Conservation (phyloP, 2,888 invertebrate species). For the Keiferia lycopersicella region DNA sequence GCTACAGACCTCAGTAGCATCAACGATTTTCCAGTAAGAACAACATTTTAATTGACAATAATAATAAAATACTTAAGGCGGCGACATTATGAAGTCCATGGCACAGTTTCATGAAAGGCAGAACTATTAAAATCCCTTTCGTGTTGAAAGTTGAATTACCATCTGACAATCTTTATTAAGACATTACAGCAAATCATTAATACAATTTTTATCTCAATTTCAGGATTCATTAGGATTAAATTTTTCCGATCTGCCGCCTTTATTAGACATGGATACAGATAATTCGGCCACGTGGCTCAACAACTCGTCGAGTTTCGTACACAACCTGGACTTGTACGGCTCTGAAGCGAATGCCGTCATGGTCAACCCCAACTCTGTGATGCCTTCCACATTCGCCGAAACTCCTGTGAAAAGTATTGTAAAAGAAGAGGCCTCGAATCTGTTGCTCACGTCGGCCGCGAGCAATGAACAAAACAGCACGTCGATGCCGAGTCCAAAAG, state of each 20-base stretch:
- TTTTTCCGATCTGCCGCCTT: conserved; percentile 83
- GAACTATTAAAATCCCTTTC: conserved; percentile 9
- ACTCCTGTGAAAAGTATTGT: conserved; percentile 72
- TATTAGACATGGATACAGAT: conserved; percentile 85
- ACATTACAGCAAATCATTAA: neutral
- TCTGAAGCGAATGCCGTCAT: conserved; percentile 89
- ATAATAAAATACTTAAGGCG: neutral
- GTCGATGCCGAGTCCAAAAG: conserved; percentile 83
- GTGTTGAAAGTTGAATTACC: neutral
- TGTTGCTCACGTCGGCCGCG: conserved; percentile 70
- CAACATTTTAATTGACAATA: conserved; percentile 22
- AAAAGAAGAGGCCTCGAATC: conserved; percentile 74
- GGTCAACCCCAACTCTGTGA: conserved; percentile 95
- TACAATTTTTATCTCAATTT: conserved; percentile 36
- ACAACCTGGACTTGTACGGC: conserved; percentile 85
- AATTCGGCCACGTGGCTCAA: conserved; percentile 82
- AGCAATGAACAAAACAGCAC: conserved; percentile 58
- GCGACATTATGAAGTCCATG: neutral
- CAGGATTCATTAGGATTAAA: conserved; percentile 83
- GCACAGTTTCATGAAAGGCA: neutral
- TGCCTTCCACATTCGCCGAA: conserved; percentile 87
- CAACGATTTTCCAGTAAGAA: conserved; percentile 82
- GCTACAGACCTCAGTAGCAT: conserved; percentile 89
- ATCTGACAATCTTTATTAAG: conserved; percentile 2
- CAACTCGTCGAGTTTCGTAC: conserved; percentile 84